Evolutionary conservation across 1,140 invertebrate genomes (phyloP).

Genomic region (Caenorhabditis tropicalis): DNA sequence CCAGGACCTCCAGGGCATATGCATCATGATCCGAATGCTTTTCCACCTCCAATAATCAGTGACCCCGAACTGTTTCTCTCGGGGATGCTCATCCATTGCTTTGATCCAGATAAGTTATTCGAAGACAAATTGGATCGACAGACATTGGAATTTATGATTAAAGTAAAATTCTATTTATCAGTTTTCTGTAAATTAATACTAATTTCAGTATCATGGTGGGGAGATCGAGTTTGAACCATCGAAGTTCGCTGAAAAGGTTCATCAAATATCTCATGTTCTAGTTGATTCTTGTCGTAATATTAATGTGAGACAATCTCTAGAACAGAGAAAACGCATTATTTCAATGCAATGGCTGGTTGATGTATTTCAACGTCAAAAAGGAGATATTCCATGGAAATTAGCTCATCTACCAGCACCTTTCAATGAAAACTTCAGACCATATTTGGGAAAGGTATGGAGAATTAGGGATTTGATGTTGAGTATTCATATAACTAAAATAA

Average conservation of each 20-base stretch:
- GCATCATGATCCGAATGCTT: conserved; percentile 14
- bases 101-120: not conserved
- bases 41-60: not conserved
- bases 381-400: conserved; percentile 46
- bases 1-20: not conserved
- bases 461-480: too few species aligned
- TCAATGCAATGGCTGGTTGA: conserved; percentile 50
- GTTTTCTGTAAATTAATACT: not conserved
- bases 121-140: conserved; percentile 22
- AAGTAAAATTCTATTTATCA: not conserved
- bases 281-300: conserved; percentile 1
- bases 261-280: not conserved
- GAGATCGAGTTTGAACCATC: not conserved
- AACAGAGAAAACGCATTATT: conserved; percentile 47
- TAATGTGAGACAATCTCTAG: not conserved
- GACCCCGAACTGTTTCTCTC: not conserved
- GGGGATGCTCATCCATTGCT: not conserved
- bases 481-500: not conserved
- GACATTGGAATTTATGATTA: conserved; percentile 26
- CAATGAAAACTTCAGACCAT: conserved; percentile 20
- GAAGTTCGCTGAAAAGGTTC: not conserved
- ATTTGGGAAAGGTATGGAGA: conserved; percentile 35
- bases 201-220: conserved; percentile 17
- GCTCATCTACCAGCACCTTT: conserved; percentile 47
- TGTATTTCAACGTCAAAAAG: conserved; percentile 23